phyloP scores from a whole-genome alignment of 2,888 invertebrate species.

The Charanyca ferruginea region DNA sequence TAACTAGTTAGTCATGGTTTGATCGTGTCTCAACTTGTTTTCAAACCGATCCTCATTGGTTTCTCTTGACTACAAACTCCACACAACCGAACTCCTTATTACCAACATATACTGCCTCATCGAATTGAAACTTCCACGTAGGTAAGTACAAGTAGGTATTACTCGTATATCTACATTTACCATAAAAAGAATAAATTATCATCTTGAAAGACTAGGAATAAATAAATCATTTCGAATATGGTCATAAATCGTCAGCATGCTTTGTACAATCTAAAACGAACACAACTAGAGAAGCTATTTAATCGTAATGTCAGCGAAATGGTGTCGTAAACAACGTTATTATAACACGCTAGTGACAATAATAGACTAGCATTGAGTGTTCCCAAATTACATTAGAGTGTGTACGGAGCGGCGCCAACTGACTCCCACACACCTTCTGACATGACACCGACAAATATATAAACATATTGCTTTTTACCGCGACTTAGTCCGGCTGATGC shows the following conservation, averaged over 20 bases:
- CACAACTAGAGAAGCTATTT: conserved; percentile 44
- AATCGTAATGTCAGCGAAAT: conserved; percentile 69
- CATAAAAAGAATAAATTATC: conserved; percentile 6
- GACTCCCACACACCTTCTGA: conserved; percentile 63
- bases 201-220: not conserved
- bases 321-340: conserved; percentile 71
- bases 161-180: conserved; percentile 8
- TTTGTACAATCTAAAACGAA: conserved; percentile 31
- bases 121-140: conserved; percentile 1
- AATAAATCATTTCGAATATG: conserved; percentile 19
- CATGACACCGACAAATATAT: conserved; percentile 51
- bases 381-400: conserved; percentile 73
- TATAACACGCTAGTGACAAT: conserved; percentile 71
- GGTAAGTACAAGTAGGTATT: no score
- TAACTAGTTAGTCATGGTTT: conserved; percentile 31
- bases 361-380: conserved; percentile 77
- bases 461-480: no score
- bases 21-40: conserved; percentile 55
- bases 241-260: conserved; percentile 24
- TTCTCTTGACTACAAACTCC: conserved; percentile 2
- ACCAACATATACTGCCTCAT: not conserved
- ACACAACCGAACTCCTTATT: no score
- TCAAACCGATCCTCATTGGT: conserved; percentile 5
- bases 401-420: conserved; percentile 68
- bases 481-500: no score